Evolutionary conservation across 1,140 invertebrate species (phyloP).

Genomic region (Aphaenogaster ashmeadi): DNA sequence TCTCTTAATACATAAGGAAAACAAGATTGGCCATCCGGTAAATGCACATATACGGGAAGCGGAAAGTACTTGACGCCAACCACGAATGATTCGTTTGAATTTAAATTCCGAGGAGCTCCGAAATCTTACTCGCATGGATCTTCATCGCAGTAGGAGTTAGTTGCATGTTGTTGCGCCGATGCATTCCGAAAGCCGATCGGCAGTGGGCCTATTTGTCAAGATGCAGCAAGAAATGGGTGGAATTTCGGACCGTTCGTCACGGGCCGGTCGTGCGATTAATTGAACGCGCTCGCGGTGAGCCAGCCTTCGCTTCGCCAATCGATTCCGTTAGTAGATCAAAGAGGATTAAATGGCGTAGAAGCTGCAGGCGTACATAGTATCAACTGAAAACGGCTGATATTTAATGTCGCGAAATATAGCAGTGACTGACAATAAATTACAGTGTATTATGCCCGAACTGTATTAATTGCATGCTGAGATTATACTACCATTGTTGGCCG

Average conservation of each 20-base stretch:
- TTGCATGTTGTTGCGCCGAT: constrained; percentile 69
- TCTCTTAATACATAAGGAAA: neutral
- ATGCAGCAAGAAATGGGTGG: constrained; percentile 77
- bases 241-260: constrained; percentile 81
- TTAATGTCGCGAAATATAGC: constrained; percentile 53
- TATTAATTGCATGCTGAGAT: constrained; percentile 36
- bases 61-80: neutral
- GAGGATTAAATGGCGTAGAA: constrained; percentile 49
- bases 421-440: constrained; percentile 29
- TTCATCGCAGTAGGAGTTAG: constrained; percentile 60
- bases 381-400: constrained; percentile 44
- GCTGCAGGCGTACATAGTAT: neutral
- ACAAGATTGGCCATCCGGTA: neutral
- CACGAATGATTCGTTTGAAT: constrained; percentile 18
- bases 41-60: constrained; percentile 57
- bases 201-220: constrained; percentile 80
- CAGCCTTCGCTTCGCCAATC: constrained; percentile 59
- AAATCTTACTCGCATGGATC: constrained; percentile 37
- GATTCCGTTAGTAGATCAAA: constrained; percentile 50
- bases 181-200: constrained; percentile 74
- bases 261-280: constrained; percentile 78
- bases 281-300: constrained; percentile 75
- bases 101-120: constrained; percentile 35
- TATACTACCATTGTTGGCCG: neutral
- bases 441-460: neutral